Conservation (phyloP, 2,113 vertebrate species). For the Gymnobelideus leadbeateri region DNA sequence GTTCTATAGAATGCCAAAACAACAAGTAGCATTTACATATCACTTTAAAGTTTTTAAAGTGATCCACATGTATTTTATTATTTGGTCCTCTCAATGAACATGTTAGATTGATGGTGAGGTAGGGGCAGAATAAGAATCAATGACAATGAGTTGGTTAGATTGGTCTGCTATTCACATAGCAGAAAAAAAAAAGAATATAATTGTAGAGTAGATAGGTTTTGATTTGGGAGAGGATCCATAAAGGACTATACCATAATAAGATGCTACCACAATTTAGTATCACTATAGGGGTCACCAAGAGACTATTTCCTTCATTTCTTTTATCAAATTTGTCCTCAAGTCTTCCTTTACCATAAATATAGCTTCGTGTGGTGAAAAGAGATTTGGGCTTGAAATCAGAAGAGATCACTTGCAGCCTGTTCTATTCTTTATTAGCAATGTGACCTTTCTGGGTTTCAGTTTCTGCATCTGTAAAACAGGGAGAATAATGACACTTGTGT, state of each 20-base stretch:
- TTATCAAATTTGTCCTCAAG: neutral
- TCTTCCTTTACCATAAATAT: neutral
- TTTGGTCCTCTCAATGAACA: neutral
- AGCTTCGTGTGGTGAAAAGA: neutral
- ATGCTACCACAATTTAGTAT: neutral
- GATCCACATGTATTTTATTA: neutral
- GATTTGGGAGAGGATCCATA: neutral
- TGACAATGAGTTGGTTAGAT: neutral
- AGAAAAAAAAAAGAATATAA: neutral
- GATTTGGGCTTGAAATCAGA: neutral
- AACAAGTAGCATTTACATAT: neutral
- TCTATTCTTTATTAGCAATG: neutral
- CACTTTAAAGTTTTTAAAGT: neutral
- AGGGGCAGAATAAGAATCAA: neutral
- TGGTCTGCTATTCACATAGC: neutral
- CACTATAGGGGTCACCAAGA: neutral
- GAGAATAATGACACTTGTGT: neutral
- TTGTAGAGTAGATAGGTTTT: neutral
- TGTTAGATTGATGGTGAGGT: neutral
- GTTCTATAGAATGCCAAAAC: neutral
- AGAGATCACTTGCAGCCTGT: neutral
- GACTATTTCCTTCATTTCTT: neutral
- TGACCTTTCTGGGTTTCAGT: neutral
- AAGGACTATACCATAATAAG: neutral
- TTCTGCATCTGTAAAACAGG: neutral